A percentile compares a stretch with the other conserved stretches of the same genome.
Evolutionary conservation across 2,888 invertebrate species (phyloP).

Genomic region (Dugesia japonica): DNA sequence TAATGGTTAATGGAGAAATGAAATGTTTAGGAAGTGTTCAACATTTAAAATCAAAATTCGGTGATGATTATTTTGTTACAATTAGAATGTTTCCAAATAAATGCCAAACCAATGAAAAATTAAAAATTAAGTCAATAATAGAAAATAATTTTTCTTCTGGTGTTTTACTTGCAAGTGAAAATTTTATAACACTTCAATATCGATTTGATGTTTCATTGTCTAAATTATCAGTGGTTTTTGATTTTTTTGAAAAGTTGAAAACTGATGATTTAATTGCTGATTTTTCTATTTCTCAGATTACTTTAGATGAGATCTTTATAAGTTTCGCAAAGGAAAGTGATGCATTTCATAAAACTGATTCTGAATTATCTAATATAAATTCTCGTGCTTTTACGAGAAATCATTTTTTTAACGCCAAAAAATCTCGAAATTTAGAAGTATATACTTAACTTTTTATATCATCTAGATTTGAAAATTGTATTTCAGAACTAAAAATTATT

Average conservation of each 20-base stretch:
- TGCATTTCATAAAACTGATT: too few species aligned
- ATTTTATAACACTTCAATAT: constrained; percentile 41
- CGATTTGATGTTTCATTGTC: constrained; percentile 42
- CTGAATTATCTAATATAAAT: too few species aligned
- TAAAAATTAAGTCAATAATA: not conserved
- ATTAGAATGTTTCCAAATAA: constrained; percentile 40
- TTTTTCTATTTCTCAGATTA: constrained; percentile 53
- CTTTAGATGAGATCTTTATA: constrained; percentile 52
- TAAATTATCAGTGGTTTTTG: constrained; percentile 49
- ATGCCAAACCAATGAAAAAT: not conserved
- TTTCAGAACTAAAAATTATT: too few species aligned
- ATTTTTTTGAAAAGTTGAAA: constrained; percentile 47
- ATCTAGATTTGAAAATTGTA: too few species aligned
- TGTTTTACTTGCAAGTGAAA: constrained; percentile 26
- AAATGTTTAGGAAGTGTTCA: constrained; percentile 48
- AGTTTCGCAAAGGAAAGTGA: constrained; percentile 50
- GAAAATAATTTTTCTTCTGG: not conserved
- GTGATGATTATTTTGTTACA: constrained; percentile 46
- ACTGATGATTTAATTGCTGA: constrained; percentile 47
- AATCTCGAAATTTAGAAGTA: too few species aligned
- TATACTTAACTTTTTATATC: too few species aligned
- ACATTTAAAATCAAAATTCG: constrained; percentile 50
- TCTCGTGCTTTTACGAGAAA: too few species aligned
- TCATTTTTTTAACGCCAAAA: too few species aligned
- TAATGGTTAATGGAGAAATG: constrained; percentile 48